phyloP scores from a whole-genome alignment of 2,797 vertebrate species.

The Clarias laeviceps region DNA sequence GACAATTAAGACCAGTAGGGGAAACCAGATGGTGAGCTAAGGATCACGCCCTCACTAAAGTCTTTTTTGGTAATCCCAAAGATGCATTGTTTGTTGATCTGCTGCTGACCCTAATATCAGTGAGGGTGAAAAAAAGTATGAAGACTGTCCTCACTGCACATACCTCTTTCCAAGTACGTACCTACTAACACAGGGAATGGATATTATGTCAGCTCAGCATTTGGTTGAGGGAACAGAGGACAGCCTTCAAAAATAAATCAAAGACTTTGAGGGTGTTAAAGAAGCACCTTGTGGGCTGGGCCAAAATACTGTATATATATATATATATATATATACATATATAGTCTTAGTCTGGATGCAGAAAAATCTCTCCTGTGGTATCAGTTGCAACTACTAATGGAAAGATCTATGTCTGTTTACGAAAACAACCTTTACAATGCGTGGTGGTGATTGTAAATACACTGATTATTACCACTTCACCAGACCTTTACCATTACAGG shows the following conservation, averaged over 20 bases:
- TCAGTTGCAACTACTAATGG: too few species aligned
- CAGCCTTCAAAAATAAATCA: constrained; percentile 13
- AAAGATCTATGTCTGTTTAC: too few species aligned
- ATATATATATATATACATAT: background rate
- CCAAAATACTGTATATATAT: too few species aligned
- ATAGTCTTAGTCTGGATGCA: too few species aligned
- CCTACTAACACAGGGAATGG: constrained; percentile 39
- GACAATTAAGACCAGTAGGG: constrained; percentile 34
- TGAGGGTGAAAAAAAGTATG: constrained; percentile 19
- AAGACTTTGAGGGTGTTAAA: constrained; percentile 45
- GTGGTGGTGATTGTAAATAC: too few species aligned
- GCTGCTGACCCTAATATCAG: background rate
- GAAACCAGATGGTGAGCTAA: constrained; percentile 48
- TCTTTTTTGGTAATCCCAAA: constrained; percentile 35
- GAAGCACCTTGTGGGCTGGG: constrained; percentile 42
- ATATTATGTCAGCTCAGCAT: constrained; percentile 38
- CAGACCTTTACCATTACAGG: too few species aligned
- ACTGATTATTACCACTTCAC: too few species aligned
- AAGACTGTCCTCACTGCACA: constrained; percentile 44
- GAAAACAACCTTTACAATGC: too few species aligned
- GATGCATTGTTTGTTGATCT: constrained; percentile 29
- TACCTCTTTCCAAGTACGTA: constrained; percentile 43
- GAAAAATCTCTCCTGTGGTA: too few species aligned
- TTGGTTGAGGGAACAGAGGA: constrained; percentile 29
- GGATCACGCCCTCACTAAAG: constrained; percentile 41